These are phyloP conservation scores for Oncopodura yosiiana DNA, from an alignment of 1,140 invertebrate genomes.

Conservation along the genomic window DNA sequence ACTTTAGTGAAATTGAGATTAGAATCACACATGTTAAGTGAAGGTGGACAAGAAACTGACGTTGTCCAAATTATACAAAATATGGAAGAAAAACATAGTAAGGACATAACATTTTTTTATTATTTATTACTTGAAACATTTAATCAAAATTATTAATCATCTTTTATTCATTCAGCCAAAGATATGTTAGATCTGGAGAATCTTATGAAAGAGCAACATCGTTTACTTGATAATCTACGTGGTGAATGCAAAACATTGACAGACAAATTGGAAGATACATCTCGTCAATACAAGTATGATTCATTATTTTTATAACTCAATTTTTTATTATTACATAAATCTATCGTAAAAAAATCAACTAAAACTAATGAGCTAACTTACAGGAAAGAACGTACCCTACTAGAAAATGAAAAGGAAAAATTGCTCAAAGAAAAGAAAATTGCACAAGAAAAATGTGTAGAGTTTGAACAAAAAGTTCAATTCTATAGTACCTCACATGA, in stretches of 20 bases:
- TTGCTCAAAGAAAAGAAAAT: conserved; percentile 30
- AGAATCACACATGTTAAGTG: conserved; percentile 13
- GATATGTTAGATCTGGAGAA: conserved; percentile 72
- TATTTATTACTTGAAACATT: conserved; percentile 6
- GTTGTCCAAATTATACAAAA: conserved; percentile 47
- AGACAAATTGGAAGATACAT: conserved; percentile 70
- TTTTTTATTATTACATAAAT: background rate
- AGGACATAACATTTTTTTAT: conserved; percentile 37
- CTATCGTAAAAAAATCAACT: background rate
- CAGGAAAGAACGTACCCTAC: conserved; percentile 35
- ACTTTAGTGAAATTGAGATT: conserved; percentile 16
- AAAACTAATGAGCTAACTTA: conserved; percentile 3
- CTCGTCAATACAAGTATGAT: conserved; percentile 69
- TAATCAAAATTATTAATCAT: conserved; percentile 13
- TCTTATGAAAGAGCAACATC: conserved; percentile 74
- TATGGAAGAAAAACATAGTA: conserved; percentile 72
- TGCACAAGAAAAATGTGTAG: conserved; percentile 35
- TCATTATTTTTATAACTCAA: background rate
- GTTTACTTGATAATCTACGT: conserved; percentile 75
- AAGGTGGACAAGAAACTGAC: conserved; percentile 13
- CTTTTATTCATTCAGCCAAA: too few species aligned
- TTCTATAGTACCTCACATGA: conserved; percentile 29
- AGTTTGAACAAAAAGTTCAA: conserved; percentile 30
- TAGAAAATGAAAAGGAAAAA: conserved; percentile 36
- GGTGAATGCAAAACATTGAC: conserved; percentile 72